phyloP scores from a whole-genome alignment of 2,888 invertebrate species.

The Polietes domitor region DNA sequence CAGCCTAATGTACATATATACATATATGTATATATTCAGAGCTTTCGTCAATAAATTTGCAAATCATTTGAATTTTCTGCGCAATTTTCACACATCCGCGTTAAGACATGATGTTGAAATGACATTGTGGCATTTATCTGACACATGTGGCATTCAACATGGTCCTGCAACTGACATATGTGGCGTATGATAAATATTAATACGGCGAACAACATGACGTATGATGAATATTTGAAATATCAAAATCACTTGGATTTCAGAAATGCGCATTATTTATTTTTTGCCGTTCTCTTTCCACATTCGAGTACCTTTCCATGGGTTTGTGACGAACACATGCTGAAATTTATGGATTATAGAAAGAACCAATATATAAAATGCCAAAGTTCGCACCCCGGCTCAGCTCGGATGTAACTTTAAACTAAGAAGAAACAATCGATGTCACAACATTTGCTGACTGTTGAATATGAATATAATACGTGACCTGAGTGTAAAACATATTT shows the following conservation, averaged over 20 bases:
- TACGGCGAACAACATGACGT: neutral
- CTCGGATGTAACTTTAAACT: neutral
- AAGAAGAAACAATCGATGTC: conserved; percentile 49
- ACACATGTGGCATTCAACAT: neutral
- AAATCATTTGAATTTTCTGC: neutral
- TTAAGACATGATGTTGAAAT: neutral
- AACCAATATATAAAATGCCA: neutral
- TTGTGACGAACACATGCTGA: neutral
- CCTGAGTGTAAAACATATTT: conserved; percentile 14
- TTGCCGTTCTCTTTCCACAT: neutral
- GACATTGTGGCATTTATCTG: conserved; percentile 6
- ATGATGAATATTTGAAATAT: conserved; percentile 3
- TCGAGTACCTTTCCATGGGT: neutral
- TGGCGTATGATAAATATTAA: conserved; percentile 10
- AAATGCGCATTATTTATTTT: neutral
- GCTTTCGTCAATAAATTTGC: neutral
- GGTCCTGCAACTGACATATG: neutral
- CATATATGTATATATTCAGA: too few relatives aligned
- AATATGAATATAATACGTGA: conserved; percentile 57
- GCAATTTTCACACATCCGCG: neutral
- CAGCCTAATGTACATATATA: too few relatives aligned
- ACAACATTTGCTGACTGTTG: conserved; percentile 52
- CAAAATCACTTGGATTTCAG: neutral
- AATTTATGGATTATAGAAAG: neutral
- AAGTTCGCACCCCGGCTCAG: neutral